Conservation (phyloP, 2,888 invertebrate species). For the Mythimna loreyi region DNA sequence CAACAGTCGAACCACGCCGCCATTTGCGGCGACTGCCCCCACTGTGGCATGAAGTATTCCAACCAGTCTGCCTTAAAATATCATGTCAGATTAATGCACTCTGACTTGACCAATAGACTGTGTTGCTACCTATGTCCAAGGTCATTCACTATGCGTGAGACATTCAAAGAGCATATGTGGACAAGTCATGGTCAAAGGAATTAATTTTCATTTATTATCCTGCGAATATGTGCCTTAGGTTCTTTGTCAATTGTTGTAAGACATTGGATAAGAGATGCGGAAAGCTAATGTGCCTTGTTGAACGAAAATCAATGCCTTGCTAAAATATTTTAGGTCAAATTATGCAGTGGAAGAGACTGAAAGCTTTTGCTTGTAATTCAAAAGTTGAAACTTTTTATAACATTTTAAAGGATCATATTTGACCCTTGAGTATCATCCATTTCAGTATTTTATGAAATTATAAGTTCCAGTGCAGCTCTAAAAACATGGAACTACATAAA, state of each 20-base stretch:
- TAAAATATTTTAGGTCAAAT: constrained; percentile 51
- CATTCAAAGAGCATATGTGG: constrained; percentile 93
- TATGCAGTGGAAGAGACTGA: constrained; percentile 62
- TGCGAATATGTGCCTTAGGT: constrained; percentile 80
- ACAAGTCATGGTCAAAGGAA: constrained; percentile 92
- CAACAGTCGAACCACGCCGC: constrained; percentile 88
- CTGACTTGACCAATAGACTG: constrained; percentile 92
- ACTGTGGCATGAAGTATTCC: constrained; percentile 93
- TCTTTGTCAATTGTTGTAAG: constrained; percentile 68
- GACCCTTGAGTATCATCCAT: constrained; percentile 30
- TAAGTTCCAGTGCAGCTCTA: constrained; percentile 13
- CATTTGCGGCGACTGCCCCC: constrained; percentile 92
- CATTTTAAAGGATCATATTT: constrained; percentile 34
- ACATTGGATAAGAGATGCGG: constrained; percentile 45
- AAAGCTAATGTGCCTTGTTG: constrained; percentile 63
- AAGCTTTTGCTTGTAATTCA: constrained; percentile 60
- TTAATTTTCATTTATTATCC: constrained; percentile 73
- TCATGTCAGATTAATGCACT: constrained; percentile 93
- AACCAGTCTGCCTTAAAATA: constrained; percentile 93
- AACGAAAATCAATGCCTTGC: constrained; percentile 52
- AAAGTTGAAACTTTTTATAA: constrained; percentile 46
- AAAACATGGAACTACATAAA: background rate
- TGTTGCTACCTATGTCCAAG: constrained; percentile 93
- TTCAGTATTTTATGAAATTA: constrained; percentile 44
- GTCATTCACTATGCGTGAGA: constrained; percentile 93